Conservation (phyloP, 1,140 invertebrate species). For the Drosophila novamexicana region DNA sequence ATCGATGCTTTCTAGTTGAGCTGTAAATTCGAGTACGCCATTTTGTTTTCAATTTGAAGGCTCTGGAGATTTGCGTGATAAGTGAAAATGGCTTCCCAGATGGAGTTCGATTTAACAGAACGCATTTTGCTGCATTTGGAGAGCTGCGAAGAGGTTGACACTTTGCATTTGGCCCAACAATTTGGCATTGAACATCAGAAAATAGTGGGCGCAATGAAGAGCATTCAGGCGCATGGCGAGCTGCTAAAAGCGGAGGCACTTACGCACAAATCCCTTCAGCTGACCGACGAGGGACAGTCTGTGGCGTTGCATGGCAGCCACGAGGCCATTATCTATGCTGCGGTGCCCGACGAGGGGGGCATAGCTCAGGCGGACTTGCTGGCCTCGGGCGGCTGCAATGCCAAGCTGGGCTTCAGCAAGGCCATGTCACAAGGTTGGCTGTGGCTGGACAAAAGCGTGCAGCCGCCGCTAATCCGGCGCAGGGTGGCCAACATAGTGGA, state of each 20-base stretch:
- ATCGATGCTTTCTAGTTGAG: too few species aligned
- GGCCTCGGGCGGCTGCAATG: conserved; percentile 89
- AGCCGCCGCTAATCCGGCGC: conserved; percentile 88
- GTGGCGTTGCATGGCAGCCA: conserved; percentile 94
- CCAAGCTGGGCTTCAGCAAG: conserved; percentile 98
- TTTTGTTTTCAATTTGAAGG: background rate
- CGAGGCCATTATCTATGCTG: conserved; percentile 94
- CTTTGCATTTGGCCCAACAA: conserved; percentile 89
- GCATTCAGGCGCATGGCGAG: conserved; percentile 93
- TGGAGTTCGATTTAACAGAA: conserved; percentile 86
- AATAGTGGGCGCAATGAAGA: conserved; percentile 97
- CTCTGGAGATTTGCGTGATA: background rate
- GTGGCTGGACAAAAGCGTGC: conserved; percentile 90
- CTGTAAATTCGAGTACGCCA: background rate
- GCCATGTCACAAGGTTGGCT: conserved; percentile 98
- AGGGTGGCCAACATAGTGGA: conserved; percentile 92
- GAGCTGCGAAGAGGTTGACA: conserved; percentile 87
- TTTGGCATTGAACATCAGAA: conserved; percentile 96
- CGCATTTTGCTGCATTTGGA: conserved; percentile 89
- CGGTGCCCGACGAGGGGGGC: conserved; percentile 89
- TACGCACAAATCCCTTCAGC: conserved; percentile 89
- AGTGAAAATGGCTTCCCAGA: too few species aligned
- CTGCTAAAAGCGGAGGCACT: conserved; percentile 89
- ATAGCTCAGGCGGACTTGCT: conserved; percentile 92
- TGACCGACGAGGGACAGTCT: conserved; percentile 95